Conservation (phyloP, 2,797 vertebrate species). For the Selene dorsalis region DNA sequence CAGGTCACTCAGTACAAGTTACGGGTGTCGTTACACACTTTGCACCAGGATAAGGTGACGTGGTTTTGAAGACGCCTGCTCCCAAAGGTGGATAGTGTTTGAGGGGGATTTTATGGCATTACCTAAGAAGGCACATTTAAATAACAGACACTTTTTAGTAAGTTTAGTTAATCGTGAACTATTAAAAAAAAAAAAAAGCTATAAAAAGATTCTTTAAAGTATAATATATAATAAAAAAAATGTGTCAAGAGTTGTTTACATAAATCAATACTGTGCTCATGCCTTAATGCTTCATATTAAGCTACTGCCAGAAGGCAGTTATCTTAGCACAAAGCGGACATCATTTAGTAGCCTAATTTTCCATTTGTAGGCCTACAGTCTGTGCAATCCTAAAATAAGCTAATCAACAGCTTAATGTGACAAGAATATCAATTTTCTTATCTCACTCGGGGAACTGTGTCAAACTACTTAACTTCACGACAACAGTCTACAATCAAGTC, state of each 20-base stretch:
- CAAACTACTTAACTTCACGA: background rate
- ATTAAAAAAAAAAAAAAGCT: too few relatives aligned
- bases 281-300: background rate
- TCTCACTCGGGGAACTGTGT: background rate
- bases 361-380: too few relatives aligned
- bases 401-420: background rate
- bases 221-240: background rate
- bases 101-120: background rate
- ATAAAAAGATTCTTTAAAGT: background rate
- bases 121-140: background rate
- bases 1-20: constrained; percentile 42
- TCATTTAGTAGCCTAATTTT: too few relatives aligned
- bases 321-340: background rate
- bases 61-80: constrained; percentile 23
- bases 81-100: constrained; percentile 16
- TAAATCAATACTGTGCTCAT: background rate
- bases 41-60: constrained; percentile 43
- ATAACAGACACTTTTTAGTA: background rate
- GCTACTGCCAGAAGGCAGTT: background rate
- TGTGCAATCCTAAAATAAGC: background rate
- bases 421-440: background rate
- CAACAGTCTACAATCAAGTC: background rate
- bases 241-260: background rate
- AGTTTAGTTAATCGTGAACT: background rate
- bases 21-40: constrained; percentile 58